Conservation (phyloP, 2,888 invertebrate genomes). For the Acanthopleura granulata region DNA sequence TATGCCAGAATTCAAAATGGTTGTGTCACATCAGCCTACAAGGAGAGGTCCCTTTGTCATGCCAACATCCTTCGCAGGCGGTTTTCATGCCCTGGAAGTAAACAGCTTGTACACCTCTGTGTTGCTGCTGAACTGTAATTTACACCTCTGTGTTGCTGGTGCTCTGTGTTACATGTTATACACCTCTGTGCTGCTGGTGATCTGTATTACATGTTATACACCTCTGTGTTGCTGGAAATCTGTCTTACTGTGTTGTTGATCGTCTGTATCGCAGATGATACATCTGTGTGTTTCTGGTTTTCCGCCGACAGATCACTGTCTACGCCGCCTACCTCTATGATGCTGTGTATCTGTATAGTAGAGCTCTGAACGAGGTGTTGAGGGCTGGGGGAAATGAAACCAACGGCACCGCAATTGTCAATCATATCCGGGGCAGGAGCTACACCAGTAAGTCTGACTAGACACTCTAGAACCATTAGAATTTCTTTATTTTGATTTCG, state of each 20-base stretch:
- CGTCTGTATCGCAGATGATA: background rate
- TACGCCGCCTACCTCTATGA: slow-evolving; percentile 67
- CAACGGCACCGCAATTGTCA: slow-evolving; percentile 80
- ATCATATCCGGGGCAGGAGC: slow-evolving; percentile 74
- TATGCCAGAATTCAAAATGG: too few species aligned
- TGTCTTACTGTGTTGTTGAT: background rate
- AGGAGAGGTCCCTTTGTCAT: too few species aligned
- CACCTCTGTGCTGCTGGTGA: background rate
- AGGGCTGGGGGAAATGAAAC: slow-evolving; percentile 78
- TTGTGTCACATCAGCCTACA: too few species aligned
- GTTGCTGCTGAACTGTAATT: too few species aligned
- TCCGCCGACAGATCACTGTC: slow-evolving; percentile 49
- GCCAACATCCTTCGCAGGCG: too few species aligned
- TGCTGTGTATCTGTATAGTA: slow-evolving; percentile 88
- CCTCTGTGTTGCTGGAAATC: background rate
- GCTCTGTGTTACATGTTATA: too few species aligned
- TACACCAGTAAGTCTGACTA: slow-evolving; percentile 83
- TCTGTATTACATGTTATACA: background rate
- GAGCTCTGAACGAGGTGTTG: slow-evolving; percentile 83
- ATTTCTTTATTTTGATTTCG: too few species aligned
- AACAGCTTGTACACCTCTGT: too few species aligned
- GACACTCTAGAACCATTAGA: background rate
- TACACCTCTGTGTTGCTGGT: background rate
- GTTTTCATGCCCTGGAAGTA: too few species aligned
- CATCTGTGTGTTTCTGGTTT: background rate